Conservation (phyloP, 2,113 vertebrate genomes). For the Thomomys bottae region DNA sequence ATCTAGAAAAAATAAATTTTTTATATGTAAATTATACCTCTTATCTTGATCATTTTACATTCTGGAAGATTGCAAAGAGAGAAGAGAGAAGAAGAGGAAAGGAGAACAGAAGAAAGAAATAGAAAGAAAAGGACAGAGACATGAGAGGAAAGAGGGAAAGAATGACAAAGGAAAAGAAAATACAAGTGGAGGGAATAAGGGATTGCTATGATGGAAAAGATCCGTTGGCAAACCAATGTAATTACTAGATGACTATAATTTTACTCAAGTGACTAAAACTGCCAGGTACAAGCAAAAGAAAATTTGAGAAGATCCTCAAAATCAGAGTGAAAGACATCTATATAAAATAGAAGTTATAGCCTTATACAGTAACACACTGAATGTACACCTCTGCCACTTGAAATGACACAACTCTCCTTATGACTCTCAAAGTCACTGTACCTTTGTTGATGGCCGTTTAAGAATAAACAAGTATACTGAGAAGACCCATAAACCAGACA, state of each 20-base stretch:
- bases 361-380: neutral
- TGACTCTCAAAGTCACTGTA: neutral
- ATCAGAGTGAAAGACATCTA: neutral
- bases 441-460: neutral
- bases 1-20: slow-evolving; percentile 25
- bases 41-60: neutral
- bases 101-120: no score
- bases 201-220: neutral
- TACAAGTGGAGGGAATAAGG: neutral
- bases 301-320: slow-evolving; percentile 16
- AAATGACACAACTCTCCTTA: neutral
- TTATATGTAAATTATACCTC: neutral
- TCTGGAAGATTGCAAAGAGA: neutral
- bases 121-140: neutral
- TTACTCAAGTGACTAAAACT: slow-evolving; percentile 18
- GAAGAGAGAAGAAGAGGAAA: neutral
- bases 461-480: neutral
- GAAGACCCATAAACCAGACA: neutral
- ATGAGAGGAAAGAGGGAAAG: neutral
- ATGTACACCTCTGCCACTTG: neutral
- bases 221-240: slow-evolving; percentile 1
- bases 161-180: neutral
- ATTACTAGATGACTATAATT: neutral
- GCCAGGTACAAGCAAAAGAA: neutral
- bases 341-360: neutral